Base-by-base conservation (phyloP, 2,797 vertebrate species). In the Chloroceryle amazona region DNA sequence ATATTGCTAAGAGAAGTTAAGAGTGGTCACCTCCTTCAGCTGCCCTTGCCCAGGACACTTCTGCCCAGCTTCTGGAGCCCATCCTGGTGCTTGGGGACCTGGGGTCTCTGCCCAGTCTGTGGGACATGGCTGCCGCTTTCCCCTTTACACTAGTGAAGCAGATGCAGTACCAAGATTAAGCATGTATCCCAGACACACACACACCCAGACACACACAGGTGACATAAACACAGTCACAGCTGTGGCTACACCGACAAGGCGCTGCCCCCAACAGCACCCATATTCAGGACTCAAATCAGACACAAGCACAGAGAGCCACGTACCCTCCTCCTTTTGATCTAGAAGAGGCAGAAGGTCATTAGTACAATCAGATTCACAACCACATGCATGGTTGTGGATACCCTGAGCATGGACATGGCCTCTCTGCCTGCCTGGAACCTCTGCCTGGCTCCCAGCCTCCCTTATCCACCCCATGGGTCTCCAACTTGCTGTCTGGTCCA, bases 71-170 rank as follows among this genome's bases (percentile, higher is more conserved):
- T 13, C 11, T 42, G 29, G 13, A 58, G 25, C 35, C 37, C 51
- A 12, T 8, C 1, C 29, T 28, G 6, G 11, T n/a, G 26, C 6
- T 11, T 1, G 2, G 18, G 13, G 35, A 44, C 51, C 6, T 0
- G 2, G 9, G 7, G 11, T 58, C 28, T 42, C 26, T 57, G 21
- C 13, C 29, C 31, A 44, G 7, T 29, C 21, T n/a, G 35, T 49
- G 22, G 26, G 11, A 57, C 4, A 0, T 23, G 8, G 11, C 7
- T 72, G 25, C 7, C 2, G 1, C 11, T 63, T 41, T 63, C 11
- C 35, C 11, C 22, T n/a, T 37, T 13, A 12, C 4, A 26, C 11
- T 41, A n/a, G 35, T 10, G 26, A 87, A 49, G 14, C 23, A 54
- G 55, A 28, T 61, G 15, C 15, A 46, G 29, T 20, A 16, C 14